Conservation (phyloP, 2,113 vertebrate species). For the Xyliphius kryptos region DNA sequence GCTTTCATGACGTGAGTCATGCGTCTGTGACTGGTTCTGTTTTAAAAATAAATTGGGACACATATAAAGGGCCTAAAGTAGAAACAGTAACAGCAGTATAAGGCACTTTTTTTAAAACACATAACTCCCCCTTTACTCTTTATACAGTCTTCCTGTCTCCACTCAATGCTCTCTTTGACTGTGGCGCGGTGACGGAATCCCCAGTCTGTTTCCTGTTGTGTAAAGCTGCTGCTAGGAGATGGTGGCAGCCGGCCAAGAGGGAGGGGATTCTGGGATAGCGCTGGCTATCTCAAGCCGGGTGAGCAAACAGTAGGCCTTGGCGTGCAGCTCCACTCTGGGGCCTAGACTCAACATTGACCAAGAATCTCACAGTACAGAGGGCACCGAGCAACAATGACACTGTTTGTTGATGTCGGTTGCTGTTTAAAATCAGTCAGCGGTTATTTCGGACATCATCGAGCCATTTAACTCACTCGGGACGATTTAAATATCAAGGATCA, state of each 20-base stretch:
- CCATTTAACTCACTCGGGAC: no score
- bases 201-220: slow-evolving; percentile 91
- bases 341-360: slow-evolving; percentile 36
- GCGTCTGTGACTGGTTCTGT: slow-evolving; percentile 17
- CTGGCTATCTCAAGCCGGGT: slow-evolving; percentile 31
- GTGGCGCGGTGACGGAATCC: slow-evolving; percentile 76
- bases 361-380: slow-evolving; percentile 26
- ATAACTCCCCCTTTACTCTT: slow-evolving; percentile 32
- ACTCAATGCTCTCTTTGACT: slow-evolving; percentile 67
- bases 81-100: slow-evolving; percentile 29
- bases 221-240: slow-evolving; percentile 77
- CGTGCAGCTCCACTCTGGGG: slow-evolving; percentile 30
- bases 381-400: slow-evolving; percentile 11
- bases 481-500: no score
- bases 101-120: slow-evolving; percentile 25
- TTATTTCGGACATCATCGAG: not conserved
- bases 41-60: slow-evolving; percentile 37
- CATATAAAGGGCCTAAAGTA: slow-evolving; percentile 39
- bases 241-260: slow-evolving; percentile 63
- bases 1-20: slow-evolving; percentile 34
- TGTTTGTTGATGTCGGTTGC: not conserved
- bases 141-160: slow-evolving; percentile 69
- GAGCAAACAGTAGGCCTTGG: no score
- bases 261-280: slow-evolving; percentile 55
- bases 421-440: not conserved